A percentile compares a stretch with the other conserved stretches of the same genome.
Conservation (phyloP, 1,140 invertebrate genomes). For the Saccostrea cuccullata region DNA sequence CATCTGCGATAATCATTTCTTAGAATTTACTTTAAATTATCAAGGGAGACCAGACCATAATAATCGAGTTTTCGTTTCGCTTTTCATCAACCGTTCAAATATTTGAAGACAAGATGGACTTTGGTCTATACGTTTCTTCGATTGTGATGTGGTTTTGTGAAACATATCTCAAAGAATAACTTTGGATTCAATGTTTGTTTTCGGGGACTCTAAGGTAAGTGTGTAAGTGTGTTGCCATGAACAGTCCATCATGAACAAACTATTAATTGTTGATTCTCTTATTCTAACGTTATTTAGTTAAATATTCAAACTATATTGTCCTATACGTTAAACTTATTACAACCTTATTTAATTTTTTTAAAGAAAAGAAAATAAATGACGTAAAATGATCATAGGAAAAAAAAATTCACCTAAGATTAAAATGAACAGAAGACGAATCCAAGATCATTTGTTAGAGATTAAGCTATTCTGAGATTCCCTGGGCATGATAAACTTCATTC, state of each 20-base stretch:
- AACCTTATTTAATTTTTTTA: not conserved
- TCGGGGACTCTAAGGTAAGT: too few relatives aligned
- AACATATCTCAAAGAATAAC: too few relatives aligned
- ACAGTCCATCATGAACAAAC: too few relatives aligned
- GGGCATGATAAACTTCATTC: not conserved
- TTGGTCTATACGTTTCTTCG: not conserved
- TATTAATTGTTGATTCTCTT: too few relatives aligned
- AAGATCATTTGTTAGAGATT: not conserved
- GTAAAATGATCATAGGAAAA: not conserved
- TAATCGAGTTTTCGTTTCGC: not conserved
- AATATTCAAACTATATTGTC: too few relatives aligned
- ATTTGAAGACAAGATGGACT: not conserved
- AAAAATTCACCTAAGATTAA: not conserved
- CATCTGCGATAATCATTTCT: not conserved
- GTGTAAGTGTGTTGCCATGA: too few relatives aligned
- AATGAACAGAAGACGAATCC: not conserved
- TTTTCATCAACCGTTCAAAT: not conserved
- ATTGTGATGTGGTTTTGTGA: not conserved
- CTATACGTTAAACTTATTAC: too few relatives aligned
- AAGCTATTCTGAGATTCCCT: not conserved
- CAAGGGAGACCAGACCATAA: not conserved
- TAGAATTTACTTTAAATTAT: not conserved
- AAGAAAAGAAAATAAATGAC: not conserved
- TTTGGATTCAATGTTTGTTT: too few relatives aligned
- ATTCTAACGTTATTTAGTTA: too few relatives aligned